These are phyloP conservation scores for Aquatica leii DNA, from an alignment of 2,888 invertebrate species.

Conservation along the genomic window DNA sequence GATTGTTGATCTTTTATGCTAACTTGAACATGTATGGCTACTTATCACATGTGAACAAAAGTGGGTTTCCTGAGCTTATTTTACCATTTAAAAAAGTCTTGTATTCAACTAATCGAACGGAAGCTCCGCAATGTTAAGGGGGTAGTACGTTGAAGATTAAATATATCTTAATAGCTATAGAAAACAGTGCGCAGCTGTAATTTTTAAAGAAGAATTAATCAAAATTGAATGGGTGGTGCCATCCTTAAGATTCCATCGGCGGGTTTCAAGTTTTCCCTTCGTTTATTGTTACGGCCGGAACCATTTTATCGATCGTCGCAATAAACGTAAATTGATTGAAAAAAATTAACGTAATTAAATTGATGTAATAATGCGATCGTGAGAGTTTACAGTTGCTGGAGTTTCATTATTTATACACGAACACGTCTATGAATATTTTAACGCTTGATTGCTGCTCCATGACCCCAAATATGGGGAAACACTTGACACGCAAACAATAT, in stretches of 20 bases:
- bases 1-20: constrained; percentile 39
- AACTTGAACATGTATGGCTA: constrained; percentile 38
- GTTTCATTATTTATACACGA: constrained; percentile 23
- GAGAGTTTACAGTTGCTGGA: constrained; percentile 28
- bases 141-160: constrained; percentile 12
- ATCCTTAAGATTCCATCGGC: background rate
- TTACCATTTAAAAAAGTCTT: constrained; percentile 18
- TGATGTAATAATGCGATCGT: constrained; percentile 29
- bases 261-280: background rate
- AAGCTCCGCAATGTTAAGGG: constrained; percentile 22
- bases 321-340: constrained; percentile 10
- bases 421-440: constrained; percentile 36
- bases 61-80: constrained; percentile 20
- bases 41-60: constrained; percentile 36
- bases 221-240: constrained; percentile 15
- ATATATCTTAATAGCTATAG: constrained; percentile 14
- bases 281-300: background rate
- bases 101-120: constrained; percentile 27
- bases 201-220: constrained; percentile 11
- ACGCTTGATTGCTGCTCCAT: constrained; percentile 34
- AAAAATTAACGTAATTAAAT: constrained; percentile 24
- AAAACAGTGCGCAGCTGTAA: constrained; percentile 12
- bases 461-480: constrained; percentile 32
- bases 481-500: constrained; percentile 20
- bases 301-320: background rate